Conservation (phyloP, 2,888 invertebrate genomes). For the Perithous albicinctus region DNA sequence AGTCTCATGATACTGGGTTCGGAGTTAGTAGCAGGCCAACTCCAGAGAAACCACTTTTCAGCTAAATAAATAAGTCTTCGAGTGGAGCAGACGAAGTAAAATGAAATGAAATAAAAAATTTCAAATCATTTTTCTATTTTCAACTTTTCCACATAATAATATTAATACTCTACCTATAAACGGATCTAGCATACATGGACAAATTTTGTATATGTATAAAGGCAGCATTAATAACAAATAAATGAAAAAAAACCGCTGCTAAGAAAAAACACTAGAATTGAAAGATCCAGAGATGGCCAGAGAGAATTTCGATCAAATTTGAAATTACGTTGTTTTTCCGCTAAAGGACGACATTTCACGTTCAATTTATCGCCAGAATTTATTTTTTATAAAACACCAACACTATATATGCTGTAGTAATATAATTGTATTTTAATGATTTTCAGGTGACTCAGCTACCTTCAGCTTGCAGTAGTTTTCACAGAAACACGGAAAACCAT, state of each 20-base stretch:
- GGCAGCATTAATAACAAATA: too few relatives aligned
- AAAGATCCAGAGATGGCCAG: too few relatives aligned
- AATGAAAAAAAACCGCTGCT: too few relatives aligned
- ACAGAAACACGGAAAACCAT: neutral
- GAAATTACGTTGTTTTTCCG: too few relatives aligned
- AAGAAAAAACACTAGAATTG: too few relatives aligned
- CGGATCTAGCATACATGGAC: neutral
- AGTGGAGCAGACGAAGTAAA: slow-evolving; percentile 46
- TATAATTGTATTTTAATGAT: neutral
- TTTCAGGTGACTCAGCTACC: neutral
- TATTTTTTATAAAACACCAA: neutral
- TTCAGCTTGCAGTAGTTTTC: neutral
- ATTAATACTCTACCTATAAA: slow-evolving; percentile 12
- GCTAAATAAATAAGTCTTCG: slow-evolving; percentile 67
- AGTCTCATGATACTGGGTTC: slow-evolving; percentile 23
- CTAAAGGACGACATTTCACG: too few relatives aligned
- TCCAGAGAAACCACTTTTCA: slow-evolving; percentile 62
- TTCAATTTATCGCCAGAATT: too few relatives aligned
- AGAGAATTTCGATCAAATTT: too few relatives aligned
- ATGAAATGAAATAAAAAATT: slow-evolving; percentile 55
- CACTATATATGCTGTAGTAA: neutral
- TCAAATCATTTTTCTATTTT: slow-evolving; percentile 53
- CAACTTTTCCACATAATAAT: slow-evolving; percentile 31
- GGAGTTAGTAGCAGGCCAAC: slow-evolving; percentile 30
- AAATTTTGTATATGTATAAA: neutral